phyloP scores from a whole-genome alignment of 1,140 invertebrate species.

The Drosophila pectinifera region DNA sequence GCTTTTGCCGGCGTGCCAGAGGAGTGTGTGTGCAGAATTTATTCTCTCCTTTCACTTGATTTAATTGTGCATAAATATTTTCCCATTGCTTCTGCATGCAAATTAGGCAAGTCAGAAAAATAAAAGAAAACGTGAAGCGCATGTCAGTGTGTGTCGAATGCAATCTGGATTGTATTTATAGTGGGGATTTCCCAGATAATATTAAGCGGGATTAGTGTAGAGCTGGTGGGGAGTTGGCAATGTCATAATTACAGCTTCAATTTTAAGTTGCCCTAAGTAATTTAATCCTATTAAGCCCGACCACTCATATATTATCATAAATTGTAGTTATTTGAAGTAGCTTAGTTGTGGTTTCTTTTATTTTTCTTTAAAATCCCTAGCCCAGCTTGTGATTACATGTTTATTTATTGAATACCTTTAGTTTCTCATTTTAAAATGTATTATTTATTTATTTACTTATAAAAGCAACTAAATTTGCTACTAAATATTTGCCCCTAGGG shows the following conservation, averaged over 20 bases:
- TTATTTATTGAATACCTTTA: no score
- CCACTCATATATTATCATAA: background rate
- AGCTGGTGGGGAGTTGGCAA: background rate
- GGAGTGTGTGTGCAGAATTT: conserved; percentile 45
- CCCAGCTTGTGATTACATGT: background rate
- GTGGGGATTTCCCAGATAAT: conserved; percentile 2
- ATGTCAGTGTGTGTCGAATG: conserved; percentile 22
- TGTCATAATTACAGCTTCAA: no score
- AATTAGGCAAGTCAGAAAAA: conserved; percentile 50
- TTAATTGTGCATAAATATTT: conserved; percentile 83
- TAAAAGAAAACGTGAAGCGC: conserved; percentile 12
- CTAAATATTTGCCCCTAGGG: background rate
- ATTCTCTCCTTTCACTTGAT: conserved; percentile 74
- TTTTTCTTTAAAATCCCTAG: background rate
- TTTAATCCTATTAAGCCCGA: no score
- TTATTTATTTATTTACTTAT: background rate
- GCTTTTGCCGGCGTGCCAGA: conserved; percentile 27
- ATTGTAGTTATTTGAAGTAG: background rate
- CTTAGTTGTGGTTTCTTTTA: background rate
- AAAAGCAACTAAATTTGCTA: background rate
- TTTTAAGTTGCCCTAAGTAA: background rate
- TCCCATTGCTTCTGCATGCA: conserved; percentile 64
- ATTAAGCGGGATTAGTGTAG: background rate
- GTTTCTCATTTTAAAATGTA: no score
- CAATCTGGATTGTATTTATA: conserved; percentile 44